These are phyloP conservation scores for Serranus cabrilla DNA, from an alignment of 2,797 vertebrate species.

Conservation along the genomic window DNA sequence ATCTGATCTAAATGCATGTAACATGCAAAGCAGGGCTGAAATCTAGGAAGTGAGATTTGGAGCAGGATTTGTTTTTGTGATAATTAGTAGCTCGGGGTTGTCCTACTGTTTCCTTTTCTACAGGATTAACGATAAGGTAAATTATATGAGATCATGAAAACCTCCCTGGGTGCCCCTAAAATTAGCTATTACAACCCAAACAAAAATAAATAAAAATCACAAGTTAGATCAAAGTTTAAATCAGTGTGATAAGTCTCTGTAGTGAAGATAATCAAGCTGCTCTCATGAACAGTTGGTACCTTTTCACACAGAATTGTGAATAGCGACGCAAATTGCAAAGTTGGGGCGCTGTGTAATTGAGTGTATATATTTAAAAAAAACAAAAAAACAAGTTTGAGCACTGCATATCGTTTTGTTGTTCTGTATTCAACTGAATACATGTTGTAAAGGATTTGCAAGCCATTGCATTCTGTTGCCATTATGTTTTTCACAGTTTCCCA, in stretches of 20 bases:
- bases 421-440: too few relatives aligned
- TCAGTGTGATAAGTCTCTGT: slow-evolving; percentile 21
- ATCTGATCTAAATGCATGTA: slow-evolving; percentile 39
- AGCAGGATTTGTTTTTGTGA: slow-evolving; percentile 2
- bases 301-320: too few relatives aligned
- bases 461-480: too few relatives aligned
- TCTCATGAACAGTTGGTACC: too few relatives aligned
- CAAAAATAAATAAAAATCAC: slow-evolving; percentile 47
- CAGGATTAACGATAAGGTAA: slow-evolving; percentile 44
- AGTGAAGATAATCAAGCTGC: not conserved
- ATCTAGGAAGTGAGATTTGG: slow-evolving; percentile 27
- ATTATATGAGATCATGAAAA: slow-evolving; percentile 49
- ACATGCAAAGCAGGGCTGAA: slow-evolving; percentile 40
- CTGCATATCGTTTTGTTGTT: too few relatives aligned
- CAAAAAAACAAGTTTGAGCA: too few relatives aligned
- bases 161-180: slow-evolving; percentile 37
- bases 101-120: slow-evolving; percentile 28
- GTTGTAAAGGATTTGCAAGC: too few relatives aligned
- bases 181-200: slow-evolving; percentile 41
- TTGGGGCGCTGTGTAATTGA: too few relatives aligned
- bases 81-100: slow-evolving; percentile 29
- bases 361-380: too few relatives aligned
- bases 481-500: too few relatives aligned
- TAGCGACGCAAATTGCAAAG: too few relatives aligned
- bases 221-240: slow-evolving; percentile 32